These are phyloP conservation scores for Fistularia commersonii DNA, from an alignment of 2,797 vertebrate genomes.

Conservation along the genomic window DNA sequence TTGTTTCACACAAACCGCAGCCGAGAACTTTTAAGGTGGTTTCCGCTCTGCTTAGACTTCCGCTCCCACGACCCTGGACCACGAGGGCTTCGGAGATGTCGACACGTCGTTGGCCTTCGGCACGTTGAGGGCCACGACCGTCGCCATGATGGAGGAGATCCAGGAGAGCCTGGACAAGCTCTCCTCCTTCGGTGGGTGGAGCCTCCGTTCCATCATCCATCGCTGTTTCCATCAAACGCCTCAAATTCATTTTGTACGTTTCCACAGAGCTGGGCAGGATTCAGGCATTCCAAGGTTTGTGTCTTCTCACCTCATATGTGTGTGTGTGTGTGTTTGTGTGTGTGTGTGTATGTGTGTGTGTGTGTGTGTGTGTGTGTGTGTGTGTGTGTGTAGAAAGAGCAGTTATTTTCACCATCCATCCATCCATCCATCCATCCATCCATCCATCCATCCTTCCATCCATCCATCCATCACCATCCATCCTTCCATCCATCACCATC, in stretches of 20 bases:
- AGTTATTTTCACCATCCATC: too few species aligned
- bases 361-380: too few species aligned
- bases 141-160: conserved; percentile 48
- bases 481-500: too few species aligned
- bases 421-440: too few species aligned
- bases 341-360: too few species aligned
- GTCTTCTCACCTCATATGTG: not conserved
- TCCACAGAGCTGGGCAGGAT: conserved; percentile 61
- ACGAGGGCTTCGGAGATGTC: conserved; percentile 3
- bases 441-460: too few species aligned
- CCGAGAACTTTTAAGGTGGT: not conserved
- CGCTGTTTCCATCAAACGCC: not conserved
- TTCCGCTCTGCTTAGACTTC: conserved; percentile 11
- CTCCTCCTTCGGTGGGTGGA: conserved; percentile 44
- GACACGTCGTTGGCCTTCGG: conserved; percentile 41
- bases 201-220: too few species aligned
- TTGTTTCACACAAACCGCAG: too few species aligned
- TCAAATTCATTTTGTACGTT: not conserved
- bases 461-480: too few species aligned
- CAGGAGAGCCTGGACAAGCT: conserved; percentile 47
- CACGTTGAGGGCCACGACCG: conserved; percentile 28
- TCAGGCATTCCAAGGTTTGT: conserved; percentile 57
- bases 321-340: too few species aligned
- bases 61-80: not conserved
- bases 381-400: too few species aligned